Evolutionary conservation across 2,113 vertebrate species (phyloP).

Genomic region (Corvus cornix): DNA sequence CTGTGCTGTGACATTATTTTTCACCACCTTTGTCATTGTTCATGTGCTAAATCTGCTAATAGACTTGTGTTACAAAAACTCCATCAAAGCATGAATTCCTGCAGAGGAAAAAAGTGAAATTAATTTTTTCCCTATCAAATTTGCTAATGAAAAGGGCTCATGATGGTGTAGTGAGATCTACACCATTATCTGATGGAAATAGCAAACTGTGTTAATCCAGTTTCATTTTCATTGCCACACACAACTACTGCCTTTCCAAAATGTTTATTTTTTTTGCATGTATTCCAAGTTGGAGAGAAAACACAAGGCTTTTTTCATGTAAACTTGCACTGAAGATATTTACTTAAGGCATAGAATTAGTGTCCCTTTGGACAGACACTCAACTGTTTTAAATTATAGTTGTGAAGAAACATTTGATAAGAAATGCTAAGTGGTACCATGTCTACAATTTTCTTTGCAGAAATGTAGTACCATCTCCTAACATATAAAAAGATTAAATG

Average conservation of each 20-base stretch:
- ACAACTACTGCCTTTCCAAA: not conserved
- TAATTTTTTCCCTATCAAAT: not conserved
- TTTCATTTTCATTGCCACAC: not conserved
- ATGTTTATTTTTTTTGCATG: not conserved
- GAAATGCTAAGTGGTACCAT: not conserved
- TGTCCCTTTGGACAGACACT: not conserved
- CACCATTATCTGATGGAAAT: not conserved
- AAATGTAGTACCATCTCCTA: not conserved
- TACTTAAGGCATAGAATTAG: not conserved
- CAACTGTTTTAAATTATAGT: not conserved
- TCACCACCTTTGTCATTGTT: not conserved
- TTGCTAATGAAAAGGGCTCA: not conserved
- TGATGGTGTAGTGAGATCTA: not conserved
- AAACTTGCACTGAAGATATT: not conserved
- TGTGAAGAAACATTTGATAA: not conserved
- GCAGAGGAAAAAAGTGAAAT: not conserved
- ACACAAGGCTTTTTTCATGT: fast-evolving
- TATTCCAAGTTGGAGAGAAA: not conserved
- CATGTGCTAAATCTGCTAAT: not conserved
- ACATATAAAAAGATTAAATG: not conserved
- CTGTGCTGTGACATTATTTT: not conserved
- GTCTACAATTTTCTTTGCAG: not conserved
- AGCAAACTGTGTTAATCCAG: not conserved
- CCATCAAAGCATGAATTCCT: not conserved
- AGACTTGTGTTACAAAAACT: not conserved